These are phyloP conservation scores for Speoplatyrhinus poulsoni DNA, from an alignment of 2,113 vertebrate species.

Conservation along the genomic window DNA sequence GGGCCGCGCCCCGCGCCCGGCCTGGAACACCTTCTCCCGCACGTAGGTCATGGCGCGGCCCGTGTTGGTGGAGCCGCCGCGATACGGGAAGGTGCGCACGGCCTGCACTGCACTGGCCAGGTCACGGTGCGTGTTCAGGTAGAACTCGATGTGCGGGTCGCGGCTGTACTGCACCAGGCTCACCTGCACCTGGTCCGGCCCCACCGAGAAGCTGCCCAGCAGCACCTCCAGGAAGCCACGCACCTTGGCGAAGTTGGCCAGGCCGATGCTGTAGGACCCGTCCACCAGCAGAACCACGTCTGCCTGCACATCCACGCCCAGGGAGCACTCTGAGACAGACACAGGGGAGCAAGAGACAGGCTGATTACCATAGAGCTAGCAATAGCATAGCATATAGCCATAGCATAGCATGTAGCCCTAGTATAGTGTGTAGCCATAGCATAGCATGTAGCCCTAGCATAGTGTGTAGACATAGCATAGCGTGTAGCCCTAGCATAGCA, in stretches of 20 bases:
- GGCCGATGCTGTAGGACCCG: constrained; percentile 96
- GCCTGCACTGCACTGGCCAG: constrained; percentile 86
- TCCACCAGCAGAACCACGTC: constrained; percentile 97
- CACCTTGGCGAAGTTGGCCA: constrained; percentile 96
- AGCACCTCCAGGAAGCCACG: constrained; percentile 94
- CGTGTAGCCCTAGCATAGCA: too few species aligned
- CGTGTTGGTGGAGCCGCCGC: constrained; percentile 97
- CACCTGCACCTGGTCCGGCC: constrained; percentile 89
- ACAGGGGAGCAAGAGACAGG: background rate
- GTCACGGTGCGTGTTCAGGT: constrained; percentile 86
- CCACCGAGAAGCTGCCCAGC: constrained; percentile 93
- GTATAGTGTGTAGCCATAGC: too few species aligned
- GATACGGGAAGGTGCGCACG: constrained; percentile 92
- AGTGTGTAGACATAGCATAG: too few species aligned
- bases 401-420: too few species aligned
- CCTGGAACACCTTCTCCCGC: constrained; percentile 88
- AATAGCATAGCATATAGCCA: too few species aligned
- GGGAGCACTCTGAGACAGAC: constrained; percentile 86
- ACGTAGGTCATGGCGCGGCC: constrained; percentile 96
- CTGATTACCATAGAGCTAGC: too few species aligned
- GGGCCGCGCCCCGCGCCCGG: constrained; percentile 82
- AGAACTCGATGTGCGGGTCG: constrained; percentile 93
- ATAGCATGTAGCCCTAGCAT: too few species aligned
- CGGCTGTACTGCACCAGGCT: constrained; percentile 97
- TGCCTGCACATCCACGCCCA: constrained; percentile 92